Percentiles rank a stretch among this genome's conserved stretches.
phyloP scores from a whole-genome alignment of 2,888 invertebrate genomes.

The Lordiphosa andalusiaca region DNA sequence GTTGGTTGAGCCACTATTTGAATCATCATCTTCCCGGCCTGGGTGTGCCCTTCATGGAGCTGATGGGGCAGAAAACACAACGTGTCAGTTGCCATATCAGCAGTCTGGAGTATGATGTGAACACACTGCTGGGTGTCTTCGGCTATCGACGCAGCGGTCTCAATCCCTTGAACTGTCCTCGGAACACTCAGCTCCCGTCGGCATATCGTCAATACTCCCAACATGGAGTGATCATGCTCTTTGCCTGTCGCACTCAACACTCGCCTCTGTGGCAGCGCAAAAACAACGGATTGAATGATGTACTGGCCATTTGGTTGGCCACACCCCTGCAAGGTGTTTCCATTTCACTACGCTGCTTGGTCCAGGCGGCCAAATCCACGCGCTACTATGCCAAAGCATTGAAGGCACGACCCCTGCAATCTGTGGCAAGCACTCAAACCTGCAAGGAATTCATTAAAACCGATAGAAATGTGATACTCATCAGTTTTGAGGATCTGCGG shows the following conservation, averaged over 20 bases:
- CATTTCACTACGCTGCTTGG: no score
- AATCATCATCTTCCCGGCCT: slow-evolving; percentile 4
- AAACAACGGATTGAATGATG: slow-evolving; percentile 24
- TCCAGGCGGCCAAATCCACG: no score
- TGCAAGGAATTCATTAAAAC: slow-evolving; percentile 56
- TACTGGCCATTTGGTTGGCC: slow-evolving; percentile 44
- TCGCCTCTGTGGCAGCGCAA: slow-evolving; percentile 47
- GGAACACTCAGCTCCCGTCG: slow-evolving; percentile 47
- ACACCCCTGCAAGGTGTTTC: slow-evolving; percentile 16
- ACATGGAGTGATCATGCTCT: slow-evolving; percentile 47
- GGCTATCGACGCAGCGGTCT: slow-evolving; percentile 46
- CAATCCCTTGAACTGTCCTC: slow-evolving; percentile 48
- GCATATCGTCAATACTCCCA: slow-evolving; percentile 49
- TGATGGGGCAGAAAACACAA: background rate
- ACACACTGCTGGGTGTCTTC: slow-evolving; percentile 33
- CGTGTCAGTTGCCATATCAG: slow-evolving; percentile 16
- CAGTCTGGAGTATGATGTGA: slow-evolving; percentile 18
- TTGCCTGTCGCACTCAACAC: slow-evolving; percentile 55
- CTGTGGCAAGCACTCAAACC: slow-evolving; percentile 1
- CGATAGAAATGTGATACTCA: slow-evolving; percentile 45
- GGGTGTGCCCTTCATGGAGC: slow-evolving; percentile 16
- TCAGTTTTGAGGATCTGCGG: slow-evolving; percentile 43
- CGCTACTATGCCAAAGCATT: slow-evolving; percentile 29
- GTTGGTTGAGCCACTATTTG: slow-evolving; percentile 18
- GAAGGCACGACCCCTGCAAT: slow-evolving; percentile 14